A percentile compares a stretch with the other conserved stretches of the same genome.
Evolutionary conservation across 2,797 vertebrate genomes (phyloP).

Genomic region (Morus bassanus): DNA sequence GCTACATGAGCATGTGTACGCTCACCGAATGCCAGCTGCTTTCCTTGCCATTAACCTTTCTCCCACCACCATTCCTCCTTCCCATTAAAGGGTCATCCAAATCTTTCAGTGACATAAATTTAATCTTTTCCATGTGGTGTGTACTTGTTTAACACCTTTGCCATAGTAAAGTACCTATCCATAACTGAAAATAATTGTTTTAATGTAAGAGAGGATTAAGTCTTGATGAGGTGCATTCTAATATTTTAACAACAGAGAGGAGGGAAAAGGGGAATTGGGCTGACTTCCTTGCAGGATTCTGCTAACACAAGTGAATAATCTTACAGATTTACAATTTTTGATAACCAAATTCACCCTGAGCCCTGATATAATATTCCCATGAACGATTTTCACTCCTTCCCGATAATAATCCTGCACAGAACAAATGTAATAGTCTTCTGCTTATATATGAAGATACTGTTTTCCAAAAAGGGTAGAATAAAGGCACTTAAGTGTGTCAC

Average conservation of each 20-base stretch:
- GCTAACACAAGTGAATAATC: not conserved
- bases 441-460: not conserved
- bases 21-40: not conserved
- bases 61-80: not conserved
- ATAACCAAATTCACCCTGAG: not conserved
- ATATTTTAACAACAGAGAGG: not conserved
- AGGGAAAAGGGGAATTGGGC: not conserved
- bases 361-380: not conserved
- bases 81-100: not conserved
- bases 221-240: not conserved
- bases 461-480: not conserved
- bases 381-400: not conserved
- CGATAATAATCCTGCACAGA: not conserved
- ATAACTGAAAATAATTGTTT: not conserved
- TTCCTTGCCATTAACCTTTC: not conserved
- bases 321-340: not conserved
- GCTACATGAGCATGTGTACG: fast-evolving
- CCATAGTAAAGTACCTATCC: not conserved
- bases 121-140: not conserved
- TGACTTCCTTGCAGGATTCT: not conserved
- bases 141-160: fast-evolving
- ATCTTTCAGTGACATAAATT: not conserved
- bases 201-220: not conserved
- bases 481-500: not conserved
- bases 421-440: not conserved